Percentiles rank a stretch among this genome's conserved stretches.
Evolutionary conservation across 2,797 vertebrate species (phyloP).

Genomic region (Tadarida brasiliensis): DNA sequence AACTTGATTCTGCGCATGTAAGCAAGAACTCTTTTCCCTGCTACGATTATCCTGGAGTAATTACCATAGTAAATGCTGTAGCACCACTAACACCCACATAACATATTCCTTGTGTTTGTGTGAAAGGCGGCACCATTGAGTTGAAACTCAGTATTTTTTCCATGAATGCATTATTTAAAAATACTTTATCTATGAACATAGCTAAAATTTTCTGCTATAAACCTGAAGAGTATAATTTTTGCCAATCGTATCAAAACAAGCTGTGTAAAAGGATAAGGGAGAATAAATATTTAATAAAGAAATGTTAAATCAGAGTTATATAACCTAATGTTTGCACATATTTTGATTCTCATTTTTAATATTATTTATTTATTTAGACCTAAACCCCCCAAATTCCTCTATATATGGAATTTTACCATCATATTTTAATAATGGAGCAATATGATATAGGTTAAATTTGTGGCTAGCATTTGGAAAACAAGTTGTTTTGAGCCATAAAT

Average conservation of each 20-base stretch:
- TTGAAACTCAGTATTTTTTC: neutral
- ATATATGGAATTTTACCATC: neutral
- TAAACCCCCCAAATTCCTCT: neutral
- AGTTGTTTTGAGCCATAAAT: neutral
- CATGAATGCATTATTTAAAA: conserved; percentile 45
- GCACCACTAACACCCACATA: conserved; percentile 38
- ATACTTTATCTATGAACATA: conserved; percentile 21
- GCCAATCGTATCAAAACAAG: conserved; percentile 12
- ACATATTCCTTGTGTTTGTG: neutral
- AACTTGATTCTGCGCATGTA: conserved; percentile 43
- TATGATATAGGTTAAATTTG: neutral
- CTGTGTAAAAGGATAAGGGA: neutral
- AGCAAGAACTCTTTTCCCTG: neutral
- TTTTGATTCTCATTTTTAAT: conserved; percentile 26
- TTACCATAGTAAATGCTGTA: conserved; percentile 46
- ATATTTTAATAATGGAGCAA: neutral
- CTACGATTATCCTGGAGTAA: conserved; percentile 58
- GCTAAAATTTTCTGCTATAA: neutral
- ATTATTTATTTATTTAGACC: neutral
- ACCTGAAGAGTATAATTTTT: conserved; percentile 23
- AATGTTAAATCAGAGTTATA: neutral
- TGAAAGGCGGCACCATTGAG: neutral
- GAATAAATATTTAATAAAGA: neutral
- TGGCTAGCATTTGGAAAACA: neutral
- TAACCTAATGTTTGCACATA: neutral